These are phyloP conservation scores for Trichonephila inaurata DNA, from an alignment of 1,140 invertebrate species.

Conservation along the genomic window DNA sequence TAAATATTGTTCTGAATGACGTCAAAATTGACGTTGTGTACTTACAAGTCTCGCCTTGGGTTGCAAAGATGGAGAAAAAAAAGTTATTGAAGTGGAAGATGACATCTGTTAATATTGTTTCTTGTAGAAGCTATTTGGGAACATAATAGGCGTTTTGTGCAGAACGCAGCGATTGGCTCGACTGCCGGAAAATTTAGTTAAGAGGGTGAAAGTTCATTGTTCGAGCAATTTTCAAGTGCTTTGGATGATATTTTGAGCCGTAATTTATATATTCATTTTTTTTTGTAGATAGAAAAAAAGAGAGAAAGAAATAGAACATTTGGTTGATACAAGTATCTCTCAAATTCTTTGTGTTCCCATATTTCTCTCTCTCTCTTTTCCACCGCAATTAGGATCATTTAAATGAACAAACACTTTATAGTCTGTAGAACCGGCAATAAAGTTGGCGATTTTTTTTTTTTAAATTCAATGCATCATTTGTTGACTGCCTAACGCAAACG, in stretches of 20 bases:
- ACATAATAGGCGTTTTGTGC: constrained; percentile 57
- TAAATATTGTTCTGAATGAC: constrained; percentile 22
- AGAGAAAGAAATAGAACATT: background rate
- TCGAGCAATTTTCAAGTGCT: constrained; percentile 24
- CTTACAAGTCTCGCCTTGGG: constrained; percentile 3
- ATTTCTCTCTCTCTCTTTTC: too few relatives aligned
- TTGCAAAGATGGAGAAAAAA: background rate
- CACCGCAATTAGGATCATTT: background rate
- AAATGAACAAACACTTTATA: background rate
- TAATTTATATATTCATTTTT: background rate
- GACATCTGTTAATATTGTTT: constrained; percentile 56
- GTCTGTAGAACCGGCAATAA: background rate
- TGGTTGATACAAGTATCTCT: background rate
- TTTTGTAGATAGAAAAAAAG: background rate
- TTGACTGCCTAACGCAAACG: too few relatives aligned
- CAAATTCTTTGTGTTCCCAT: background rate
- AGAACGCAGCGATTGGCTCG: constrained; percentile 36
- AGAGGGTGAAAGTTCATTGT: constrained; percentile 67
- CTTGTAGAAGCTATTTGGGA: constrained; percentile 34
- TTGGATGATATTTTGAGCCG: background rate
- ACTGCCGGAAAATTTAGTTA: constrained; percentile 29
- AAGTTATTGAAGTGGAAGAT: constrained; percentile 42
- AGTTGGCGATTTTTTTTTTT: background rate
- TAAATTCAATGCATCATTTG: too few relatives aligned
- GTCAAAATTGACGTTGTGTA: constrained; percentile 39